A percentile compares a stretch with the other conserved stretches of the same genome.
These are phyloP conservation scores for Oreohelix idahoensis DNA, from an alignment of 1,140 invertebrate species.

Conservation along the genomic window DNA sequence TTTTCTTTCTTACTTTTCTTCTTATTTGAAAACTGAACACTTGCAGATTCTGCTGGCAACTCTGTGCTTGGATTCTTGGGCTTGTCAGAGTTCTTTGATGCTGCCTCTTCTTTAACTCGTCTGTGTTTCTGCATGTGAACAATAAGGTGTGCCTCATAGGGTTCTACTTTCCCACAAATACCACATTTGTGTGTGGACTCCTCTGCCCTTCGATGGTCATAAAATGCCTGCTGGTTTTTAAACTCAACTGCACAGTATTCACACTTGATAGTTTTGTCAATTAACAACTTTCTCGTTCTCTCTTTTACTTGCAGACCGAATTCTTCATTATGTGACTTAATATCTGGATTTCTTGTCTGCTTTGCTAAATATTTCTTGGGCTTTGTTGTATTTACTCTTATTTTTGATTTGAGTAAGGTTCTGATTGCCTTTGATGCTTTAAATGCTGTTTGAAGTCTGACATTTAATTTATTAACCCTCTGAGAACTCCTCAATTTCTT, in stretches of 20 bases:
- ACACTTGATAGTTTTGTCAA: slow-evolving; percentile 20
- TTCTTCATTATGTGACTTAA: neutral
- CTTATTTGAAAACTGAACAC: neutral
- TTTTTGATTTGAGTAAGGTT: neutral
- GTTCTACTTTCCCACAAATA: slow-evolving; percentile 35
- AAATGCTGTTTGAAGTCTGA: neutral
- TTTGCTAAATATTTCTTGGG: neutral
- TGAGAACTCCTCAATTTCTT: neutral
- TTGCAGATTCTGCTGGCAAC: neutral
- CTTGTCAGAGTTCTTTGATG: neutral
- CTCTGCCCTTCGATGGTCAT: slow-evolving; percentile 28
- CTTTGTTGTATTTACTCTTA: neutral
- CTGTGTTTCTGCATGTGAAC: slow-evolving; percentile 37
- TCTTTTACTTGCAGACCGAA: neutral
- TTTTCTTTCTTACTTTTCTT: slow-evolving; percentile 22
- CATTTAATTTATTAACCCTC: neutral
- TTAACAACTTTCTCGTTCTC: neutral
- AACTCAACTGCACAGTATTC: slow-evolving; percentile 20
- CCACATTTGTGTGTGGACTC: slow-evolving; percentile 13
- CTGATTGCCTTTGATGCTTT: neutral
- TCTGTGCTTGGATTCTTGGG: neutral
- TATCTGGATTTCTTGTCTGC: neutral
- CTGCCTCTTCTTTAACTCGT: neutral
- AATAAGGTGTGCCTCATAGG: slow-evolving; percentile 30
- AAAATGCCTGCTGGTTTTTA: slow-evolving; percentile 5